A percentile compares a stretch with the other conserved stretches of the same genome.
Conservation (phyloP, 2,888 invertebrate genomes). For the Acheta domesticus region DNA sequence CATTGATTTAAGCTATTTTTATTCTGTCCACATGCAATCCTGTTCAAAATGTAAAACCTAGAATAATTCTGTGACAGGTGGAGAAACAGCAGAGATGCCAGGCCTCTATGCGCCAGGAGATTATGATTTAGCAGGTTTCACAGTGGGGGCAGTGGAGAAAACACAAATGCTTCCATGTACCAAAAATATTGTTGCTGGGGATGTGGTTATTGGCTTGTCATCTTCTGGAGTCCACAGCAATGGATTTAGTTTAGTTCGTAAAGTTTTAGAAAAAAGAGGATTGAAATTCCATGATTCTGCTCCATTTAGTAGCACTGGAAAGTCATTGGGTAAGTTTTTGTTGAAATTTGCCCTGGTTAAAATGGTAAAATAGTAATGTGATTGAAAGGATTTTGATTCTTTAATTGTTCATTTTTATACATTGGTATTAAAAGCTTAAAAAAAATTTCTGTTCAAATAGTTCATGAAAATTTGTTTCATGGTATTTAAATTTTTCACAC, state of each 20-base stretch:
- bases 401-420: background rate
- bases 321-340: slow-evolving; percentile 62
- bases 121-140: slow-evolving; percentile 95
- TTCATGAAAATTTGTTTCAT: background rate
- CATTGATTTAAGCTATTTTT: too few relatives aligned
- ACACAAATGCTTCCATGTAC: slow-evolving; percentile 66
- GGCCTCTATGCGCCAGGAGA: slow-evolving; percentile 83
- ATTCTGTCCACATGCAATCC: too few relatives aligned
- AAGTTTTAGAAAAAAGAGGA: slow-evolving; percentile 65
- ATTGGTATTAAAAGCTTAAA: slow-evolving; percentile 19
- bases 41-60: too few relatives aligned
- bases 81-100: slow-evolving; percentile 98
- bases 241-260: slow-evolving; percentile 86
- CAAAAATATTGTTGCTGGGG: slow-evolving; percentile 65
- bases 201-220: slow-evolving; percentile 79
- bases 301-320: slow-evolving; percentile 65
- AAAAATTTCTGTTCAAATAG: background rate
- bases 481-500: too few relatives aligned
- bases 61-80: slow-evolving; percentile 50
- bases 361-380: too few relatives aligned
- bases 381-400: slow-evolving; percentile 33
- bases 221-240: slow-evolving; percentile 93
- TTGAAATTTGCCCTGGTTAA: background rate
- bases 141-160: slow-evolving; percentile 88
- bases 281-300: slow-evolving; percentile 65